Base-by-base conservation (phyloP, 1,140 invertebrate species). In the Hylaeus anthracinus region DNA sequence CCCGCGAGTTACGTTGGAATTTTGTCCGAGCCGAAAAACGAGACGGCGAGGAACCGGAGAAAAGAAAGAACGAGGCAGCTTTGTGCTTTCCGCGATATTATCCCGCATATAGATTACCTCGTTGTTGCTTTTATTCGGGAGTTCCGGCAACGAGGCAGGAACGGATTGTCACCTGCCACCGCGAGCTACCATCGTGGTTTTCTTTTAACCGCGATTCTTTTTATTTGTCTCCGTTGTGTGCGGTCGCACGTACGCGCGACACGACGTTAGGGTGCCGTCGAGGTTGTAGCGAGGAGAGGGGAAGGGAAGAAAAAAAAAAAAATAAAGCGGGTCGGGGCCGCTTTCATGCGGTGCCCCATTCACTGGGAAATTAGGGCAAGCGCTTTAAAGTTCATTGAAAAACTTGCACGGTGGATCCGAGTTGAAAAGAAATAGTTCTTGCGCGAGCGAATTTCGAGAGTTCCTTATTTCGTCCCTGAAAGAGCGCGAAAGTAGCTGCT, bases 351-450 rank as follows among this genome's bases (percentile, higher is more conserved):
- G 72, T 79, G 9, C 72, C 72, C 77, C 73, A 82, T 86, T 88
- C 86, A 88, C 39, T 55, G 51, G 45, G 84, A 88, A 88, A 88
- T 88, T 88, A 75, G 87, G 79, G 60, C 84, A 79, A 85, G 86
- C 82, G 74, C 82, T 88, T 86, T 85, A 85, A 87, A 72, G 69
- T 66, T 85, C 84, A 78, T 82, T 88, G 86, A 88, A 88, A 88
- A 77, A 74, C 58, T 71, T 81, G 63, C 48, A 41, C 66, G 45
- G 55, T 43, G 63, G 39, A 79, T 26, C 56, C 3, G 4, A 15
- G 37, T 14, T 61, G 65, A 76, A 79, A 72, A 56, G 77, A 83
- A 73, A 74, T 81, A 78, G 64, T 83, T 86, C 77, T 86, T 86
- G 84, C 81, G 67, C 60, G 81, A 78, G 61, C 73, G 76, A 87